phyloP scores from a whole-genome alignment of 2,888 invertebrate species.

The Achlya flavicornis region DNA sequence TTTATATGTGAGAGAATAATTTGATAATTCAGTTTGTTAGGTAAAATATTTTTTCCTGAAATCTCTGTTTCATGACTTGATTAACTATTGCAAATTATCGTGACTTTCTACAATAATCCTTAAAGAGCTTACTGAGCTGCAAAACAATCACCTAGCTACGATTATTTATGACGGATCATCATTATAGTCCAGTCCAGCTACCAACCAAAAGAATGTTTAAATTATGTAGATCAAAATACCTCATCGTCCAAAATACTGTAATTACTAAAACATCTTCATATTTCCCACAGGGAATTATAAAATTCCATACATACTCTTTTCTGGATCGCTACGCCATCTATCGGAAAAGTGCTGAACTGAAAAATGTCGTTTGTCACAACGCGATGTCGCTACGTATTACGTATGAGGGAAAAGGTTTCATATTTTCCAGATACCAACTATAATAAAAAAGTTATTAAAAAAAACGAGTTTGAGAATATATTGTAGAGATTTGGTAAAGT shows the following conservation, averaged over 20 bases:
- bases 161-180: too few species aligned
- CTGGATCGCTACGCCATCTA: constrained; percentile 67
- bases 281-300: constrained; percentile 39
- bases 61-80: too few species aligned
- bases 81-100: not conserved
- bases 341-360: constrained; percentile 47
- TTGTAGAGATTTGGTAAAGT: too few species aligned
- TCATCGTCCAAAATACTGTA: constrained; percentile 33
- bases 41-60: too few species aligned
- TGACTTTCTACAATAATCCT: not conserved
- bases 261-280: constrained; percentile 33
- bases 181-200: too few species aligned
- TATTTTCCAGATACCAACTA: not conserved
- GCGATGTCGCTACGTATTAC: constrained; percentile 72
- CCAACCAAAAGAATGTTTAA: constrained; percentile 13
- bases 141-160: too few species aligned
- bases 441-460: too few species aligned
- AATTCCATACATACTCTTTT: constrained; percentile 8
- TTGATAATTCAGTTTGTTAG: too few species aligned
- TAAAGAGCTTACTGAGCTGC: too few species aligned
- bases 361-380: constrained; percentile 71
- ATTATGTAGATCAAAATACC: constrained; percentile 18
- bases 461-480: too few species aligned
- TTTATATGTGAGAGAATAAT: too few species aligned
- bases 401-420: not conserved